Conservation (phyloP, 2,888 invertebrate species). For the Chelonus formosanus region DNA sequence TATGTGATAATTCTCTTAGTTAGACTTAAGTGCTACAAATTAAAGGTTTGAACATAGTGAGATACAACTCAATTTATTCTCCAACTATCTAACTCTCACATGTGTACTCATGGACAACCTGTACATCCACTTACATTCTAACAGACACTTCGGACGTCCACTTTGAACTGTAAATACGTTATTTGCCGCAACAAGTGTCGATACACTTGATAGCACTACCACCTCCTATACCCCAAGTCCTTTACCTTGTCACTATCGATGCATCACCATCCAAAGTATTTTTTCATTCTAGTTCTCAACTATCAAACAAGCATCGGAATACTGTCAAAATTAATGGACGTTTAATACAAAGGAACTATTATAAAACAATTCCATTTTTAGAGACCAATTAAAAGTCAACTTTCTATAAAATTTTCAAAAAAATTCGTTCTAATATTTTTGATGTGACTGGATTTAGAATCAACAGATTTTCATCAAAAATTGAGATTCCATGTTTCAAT, state of each 20-base stretch:
- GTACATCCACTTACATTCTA: conserved; percentile 16
- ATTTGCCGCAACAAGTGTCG: conserved; percentile 48
- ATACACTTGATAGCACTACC: conserved; percentile 50
- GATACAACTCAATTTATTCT: conserved; percentile 4
- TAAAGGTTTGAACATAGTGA: background rate
- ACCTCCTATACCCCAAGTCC: conserved; percentile 1
- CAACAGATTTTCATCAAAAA: no score
- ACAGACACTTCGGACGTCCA: conserved; percentile 40
- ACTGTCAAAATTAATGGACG: no score
- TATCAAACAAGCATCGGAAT: no score
- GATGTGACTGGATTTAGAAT: no score
- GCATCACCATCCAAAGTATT: conserved; percentile 1
- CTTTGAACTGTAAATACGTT: conserved; percentile 53
- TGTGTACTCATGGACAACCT: conserved; percentile 10
- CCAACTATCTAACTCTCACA: conserved; percentile 1
- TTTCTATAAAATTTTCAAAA: no score
- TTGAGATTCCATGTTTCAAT: no score
- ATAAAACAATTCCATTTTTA: no score
- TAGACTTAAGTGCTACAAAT: conserved; percentile 15
- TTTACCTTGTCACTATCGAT: conserved; percentile 6
- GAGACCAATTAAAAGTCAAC: no score
- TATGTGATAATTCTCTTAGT: conserved; percentile 14
- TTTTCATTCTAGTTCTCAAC: no score
- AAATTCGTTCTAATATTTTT: no score
- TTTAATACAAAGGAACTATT: no score